Evolutionary conservation across 1,140 invertebrate genomes (phyloP).

Genomic region (Thaumetopoea pityocampa): DNA sequence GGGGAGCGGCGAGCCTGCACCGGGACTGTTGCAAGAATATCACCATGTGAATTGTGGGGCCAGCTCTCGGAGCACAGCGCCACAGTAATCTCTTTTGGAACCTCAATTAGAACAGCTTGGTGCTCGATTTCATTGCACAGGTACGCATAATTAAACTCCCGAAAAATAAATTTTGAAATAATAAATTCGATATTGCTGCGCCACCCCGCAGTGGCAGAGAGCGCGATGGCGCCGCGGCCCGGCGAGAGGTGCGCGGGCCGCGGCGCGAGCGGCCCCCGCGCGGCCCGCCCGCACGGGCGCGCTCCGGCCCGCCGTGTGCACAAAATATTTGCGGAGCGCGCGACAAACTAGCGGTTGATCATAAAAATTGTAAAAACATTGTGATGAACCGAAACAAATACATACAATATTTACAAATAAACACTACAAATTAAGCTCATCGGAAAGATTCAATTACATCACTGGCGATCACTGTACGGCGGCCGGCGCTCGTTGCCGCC

Average conservation of each 20-base stretch:
- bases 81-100: no score
- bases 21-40: no score
- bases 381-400: conserved; percentile 54
- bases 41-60: no score
- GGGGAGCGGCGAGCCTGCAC: no score
- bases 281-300: not conserved
- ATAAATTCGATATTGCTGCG: conserved; percentile 22
- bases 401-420: conserved; percentile 72
- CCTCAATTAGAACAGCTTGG: no score
- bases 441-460: conserved; percentile 54
- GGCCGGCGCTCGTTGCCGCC: conserved; percentile 4
- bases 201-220: no score
- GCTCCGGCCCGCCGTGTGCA: not conserved
- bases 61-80: no score
- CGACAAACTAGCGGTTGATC: conserved; percentile 24
- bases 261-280: conserved; percentile 3
- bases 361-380: conserved; percentile 21
- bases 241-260: no score
- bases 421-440: conserved; percentile 67
- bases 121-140: no score
- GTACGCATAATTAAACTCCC: conserved; percentile 13
- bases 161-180: conserved; percentile 29
- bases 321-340: not conserved
- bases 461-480: conserved; percentile 41
- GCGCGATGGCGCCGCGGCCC: no score